Base-by-base conservation (phyloP, 2,888 invertebrate species). In the Hypomecis atomaria region DNA sequence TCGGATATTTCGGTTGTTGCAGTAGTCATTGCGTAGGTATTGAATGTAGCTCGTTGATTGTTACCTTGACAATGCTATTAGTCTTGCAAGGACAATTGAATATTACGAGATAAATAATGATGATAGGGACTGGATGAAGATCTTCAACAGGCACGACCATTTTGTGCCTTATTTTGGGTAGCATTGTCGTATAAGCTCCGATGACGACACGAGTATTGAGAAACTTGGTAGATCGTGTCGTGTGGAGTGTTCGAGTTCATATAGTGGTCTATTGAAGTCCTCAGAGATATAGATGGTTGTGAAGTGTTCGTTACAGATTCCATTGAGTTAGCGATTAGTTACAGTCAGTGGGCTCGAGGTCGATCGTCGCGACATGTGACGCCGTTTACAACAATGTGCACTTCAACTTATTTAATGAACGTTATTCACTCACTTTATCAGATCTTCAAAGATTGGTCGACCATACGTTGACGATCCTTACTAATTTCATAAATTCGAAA, bases 321-420 rank as follows among this genome's bases (percentile, higher is more conserved):
- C 79, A 77, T 76, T 73, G 77, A 80, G 72, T 74, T 69, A 61
- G 71, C 78, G 80, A 86, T 87, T 86, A 83, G 85, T 83, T 81
- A 73, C 83, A 82, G 81, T 71, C 70, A 47, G 63, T 70, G 79
- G 63, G 67, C 71, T 73, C 78, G 84, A 84, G 83, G 84, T 69
- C 80, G 70, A 60, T 69, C 66, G 62, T 65, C 67, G 69, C 58
- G 77, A 72, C 69, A 73, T 74, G 68, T 67, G 67, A 73, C 72
- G 72, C 49, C 53, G 57, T 65, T 56, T 36, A 50, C 59, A 56
- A 63, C 53, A 59, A 60, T 65, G 57, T 63, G 50, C 48, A 61
- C 61, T 59, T 53, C 53, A 54, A 59, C 50, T 59, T 49, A 48
- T 64, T 65, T 65, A 59, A 59, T 64, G 42, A 60, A 60, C 59